A percentile compares a stretch with the other conserved stretches of the same genome.
phyloP scores from a whole-genome alignment of 2,888 invertebrate genomes.

The Glaucopsyche alexis region DNA sequence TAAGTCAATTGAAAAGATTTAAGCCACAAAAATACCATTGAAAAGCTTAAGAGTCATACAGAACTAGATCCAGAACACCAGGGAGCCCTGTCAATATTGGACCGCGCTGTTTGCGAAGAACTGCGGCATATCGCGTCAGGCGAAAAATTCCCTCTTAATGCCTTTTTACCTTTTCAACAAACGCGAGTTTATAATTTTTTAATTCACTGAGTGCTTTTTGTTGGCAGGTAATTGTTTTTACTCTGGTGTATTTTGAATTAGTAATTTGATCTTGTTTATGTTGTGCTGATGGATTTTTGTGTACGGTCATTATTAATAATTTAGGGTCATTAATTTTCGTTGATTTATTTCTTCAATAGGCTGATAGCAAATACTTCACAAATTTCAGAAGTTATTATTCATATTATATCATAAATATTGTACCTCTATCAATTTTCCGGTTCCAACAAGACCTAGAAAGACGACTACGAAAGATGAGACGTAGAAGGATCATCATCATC shows the following conservation, averaged over 20 bases:
- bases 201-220: slow-evolving; percentile 23
- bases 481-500: too few relatives aligned
- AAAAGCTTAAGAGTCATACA: slow-evolving; percentile 52
- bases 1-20: not conserved
- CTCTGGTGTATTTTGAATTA: not conserved
- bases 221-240: not conserved
- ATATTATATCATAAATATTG: too few relatives aligned
- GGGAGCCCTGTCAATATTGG: slow-evolving; percentile 73
- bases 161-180: slow-evolving; percentile 34
- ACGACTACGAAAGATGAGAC: too few relatives aligned
- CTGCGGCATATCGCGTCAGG: slow-evolving; percentile 47
- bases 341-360: too few relatives aligned
- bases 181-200: slow-evolving; percentile 23
- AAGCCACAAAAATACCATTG: slow-evolving; percentile 2
- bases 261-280: not conserved
- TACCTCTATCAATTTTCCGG: too few relatives aligned
- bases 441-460: too few relatives aligned
- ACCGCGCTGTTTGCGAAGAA: slow-evolving; percentile 65
- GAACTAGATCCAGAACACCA: slow-evolving; percentile 54
- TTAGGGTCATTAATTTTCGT: too few relatives aligned
- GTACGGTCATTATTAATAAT: too few relatives aligned
- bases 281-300: not conserved
- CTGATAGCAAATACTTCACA: too few relatives aligned
- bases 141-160: slow-evolving; percentile 41
- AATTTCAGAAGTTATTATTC: too few relatives aligned